Evolutionary conservation across 2,888 invertebrate genomes (phyloP), one percentile per base, ranked within the genome.

Genomic region (Megamerina dolium): DNA sequence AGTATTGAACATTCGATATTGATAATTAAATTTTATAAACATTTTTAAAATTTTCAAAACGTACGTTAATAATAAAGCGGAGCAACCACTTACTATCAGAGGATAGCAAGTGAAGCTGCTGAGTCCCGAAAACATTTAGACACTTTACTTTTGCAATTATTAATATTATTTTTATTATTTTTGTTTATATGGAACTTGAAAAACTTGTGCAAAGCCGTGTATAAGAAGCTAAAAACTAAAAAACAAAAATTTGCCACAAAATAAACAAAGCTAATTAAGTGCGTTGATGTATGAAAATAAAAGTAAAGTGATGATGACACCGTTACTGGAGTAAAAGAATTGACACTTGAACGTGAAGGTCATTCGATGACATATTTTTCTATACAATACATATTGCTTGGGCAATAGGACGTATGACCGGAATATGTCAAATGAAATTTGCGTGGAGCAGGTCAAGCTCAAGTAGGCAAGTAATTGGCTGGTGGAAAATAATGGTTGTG

Each of bases 61-160:
- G 40, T 54, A 64, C 64, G 64, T 61, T 27, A 64, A 20, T 13
- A 64, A 35, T 37, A 64, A 46, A 4, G 65, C 64, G 17, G 64
- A 64, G 50, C 64, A 64, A 41, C 64, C 64, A 52, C 64, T 64
- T 45, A 64, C 59, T 58, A 64, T 58, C 60, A 64, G 50, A 17
- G 64, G 64, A 48, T 63, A 64, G 60, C 64, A 64, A 54, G 64
- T 64, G 48, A 63, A 66, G 49, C 66, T 61, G 53, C 64, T 62
- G 29, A 64, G 50, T 45, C 66, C 57, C 50, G 66, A 64, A 52
- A 61, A 59, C 64, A 64, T 51, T 31, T 30, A 8, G 13, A 10
- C 13, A 31, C 5, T 13, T 31, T 31, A 10, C n/a, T 13, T 31
- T n/a, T n/a, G n/a, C n/a, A n/a, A n/a, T n/a, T n/a, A n/a, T n/a